Percentiles rank a stretch among this genome's conserved stretches.
phyloP scores from a whole-genome alignment of 2,888 invertebrate genomes.

The Calephelis perditalis region DNA sequence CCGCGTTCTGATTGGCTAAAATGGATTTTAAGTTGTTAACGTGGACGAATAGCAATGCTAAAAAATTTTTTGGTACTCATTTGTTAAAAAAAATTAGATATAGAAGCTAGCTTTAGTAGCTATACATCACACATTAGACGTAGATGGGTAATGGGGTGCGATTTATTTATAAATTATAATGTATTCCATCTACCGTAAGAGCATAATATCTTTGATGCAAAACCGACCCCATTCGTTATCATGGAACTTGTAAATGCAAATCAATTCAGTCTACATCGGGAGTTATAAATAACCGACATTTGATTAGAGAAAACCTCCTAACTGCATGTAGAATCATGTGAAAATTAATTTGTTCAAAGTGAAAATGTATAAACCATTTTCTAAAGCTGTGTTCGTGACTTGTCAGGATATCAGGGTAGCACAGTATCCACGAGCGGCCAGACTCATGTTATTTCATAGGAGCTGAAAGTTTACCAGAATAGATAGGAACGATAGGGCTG shows the following conservation, averaged over 20 bases:
- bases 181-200: constrained; percentile 35
- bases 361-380: constrained; percentile 19
- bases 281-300: constrained; percentile 57
- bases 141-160: constrained; percentile 14
- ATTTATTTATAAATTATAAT: constrained; percentile 24
- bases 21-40: too few relatives aligned
- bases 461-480: too few relatives aligned
- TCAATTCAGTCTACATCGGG: constrained; percentile 39
- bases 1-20: too few relatives aligned
- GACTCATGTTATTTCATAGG: too few relatives aligned
- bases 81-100: too few relatives aligned
- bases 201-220: constrained; percentile 38
- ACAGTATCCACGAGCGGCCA: too few relatives aligned
- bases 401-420: too few relatives aligned
- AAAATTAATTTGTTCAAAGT: constrained; percentile 53
- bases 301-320: constrained; percentile 59
- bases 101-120: too few relatives aligned
- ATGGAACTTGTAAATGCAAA: constrained; percentile 57
- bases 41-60: too few relatives aligned
- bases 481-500: too few relatives aligned
- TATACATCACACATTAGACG: constrained; percentile 1
- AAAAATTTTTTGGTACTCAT: too few relatives aligned
- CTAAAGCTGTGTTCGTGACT: not conserved
- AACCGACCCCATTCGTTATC: constrained; percentile 49
- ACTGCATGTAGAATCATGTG: constrained; percentile 64